Base-by-base conservation (phyloP, 2,888 invertebrate genomes). In the Acleris laterana region DNA sequence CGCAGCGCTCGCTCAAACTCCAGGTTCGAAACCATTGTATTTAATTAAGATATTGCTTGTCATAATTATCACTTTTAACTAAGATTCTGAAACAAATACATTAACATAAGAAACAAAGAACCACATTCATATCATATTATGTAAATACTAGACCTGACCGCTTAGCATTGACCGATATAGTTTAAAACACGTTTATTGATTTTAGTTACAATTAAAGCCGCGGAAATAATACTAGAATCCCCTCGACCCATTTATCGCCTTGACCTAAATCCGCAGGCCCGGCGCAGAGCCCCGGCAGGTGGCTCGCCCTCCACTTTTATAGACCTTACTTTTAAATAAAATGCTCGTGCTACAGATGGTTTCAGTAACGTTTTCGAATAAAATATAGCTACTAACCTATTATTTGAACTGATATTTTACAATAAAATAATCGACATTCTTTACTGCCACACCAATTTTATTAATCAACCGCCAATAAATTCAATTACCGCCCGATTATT, bases 41-140 rank as follows among this genome's bases (percentile, higher is more conserved):
- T 81, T 78, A 80, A 85, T 71, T 74, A 80, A 78, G 84, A 81
- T 90, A 90, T 92, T 90, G 91, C 90, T 93, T 91, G 83, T 89
- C 92, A 92, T 93, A 83, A 85, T 91, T 89, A 88, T 90, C 84
- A 86, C 84, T 82, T 81, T 74, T 74, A 63, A 84, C 84, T 70
- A 73, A 71, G 69, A 74, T 74, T 71, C 75, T 74, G 70, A 46
- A 74, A 69, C 56, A 70, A 69, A 63, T 6, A 62, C 1, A 55
- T 13, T 49, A 48, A 25, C 6, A 1, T 25, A 6, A 6, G 25
- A 25, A 7, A 25, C 6, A 25, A 25, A 5, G 25, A 25, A 5
- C 25, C 25, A 25, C 0, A 5, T 25, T 25, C 25, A 25, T 25
- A 25, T 6, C 25, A 25, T 7, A 25, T 25, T 6, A 25, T 25